phyloP scores from a whole-genome alignment of 2,797 vertebrate genomes.

The Urocyon cinereoargenteus region DNA sequence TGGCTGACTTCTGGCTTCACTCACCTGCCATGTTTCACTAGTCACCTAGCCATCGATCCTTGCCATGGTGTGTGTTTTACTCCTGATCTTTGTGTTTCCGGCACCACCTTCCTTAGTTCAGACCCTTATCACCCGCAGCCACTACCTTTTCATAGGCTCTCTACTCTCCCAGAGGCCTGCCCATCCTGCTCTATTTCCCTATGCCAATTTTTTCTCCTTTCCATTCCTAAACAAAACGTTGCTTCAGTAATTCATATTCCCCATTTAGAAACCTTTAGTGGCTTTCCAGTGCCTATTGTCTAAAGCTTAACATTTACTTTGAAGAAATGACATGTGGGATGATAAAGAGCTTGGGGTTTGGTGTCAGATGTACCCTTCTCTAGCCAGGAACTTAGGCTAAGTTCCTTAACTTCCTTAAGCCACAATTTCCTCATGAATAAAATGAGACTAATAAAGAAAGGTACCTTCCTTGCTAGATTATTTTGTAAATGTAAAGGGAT shows the following conservation, averaged over 20 bases:
- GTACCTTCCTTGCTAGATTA: neutral
- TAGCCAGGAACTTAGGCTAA: neutral
- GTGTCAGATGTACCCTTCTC: neutral
- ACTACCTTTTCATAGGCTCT: neutral
- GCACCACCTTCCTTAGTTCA: neutral
- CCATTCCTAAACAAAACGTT: neutral
- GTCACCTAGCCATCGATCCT: too few species aligned
- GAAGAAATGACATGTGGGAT: neutral
- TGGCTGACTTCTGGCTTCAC: too few species aligned
- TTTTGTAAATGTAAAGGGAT: slow-evolving; percentile 19
- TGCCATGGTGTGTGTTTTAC: neutral
- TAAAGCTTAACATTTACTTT: neutral
- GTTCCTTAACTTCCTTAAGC: neutral
- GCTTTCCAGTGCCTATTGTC: neutral
- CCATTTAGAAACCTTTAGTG: neutral
- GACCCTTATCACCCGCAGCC: neutral
- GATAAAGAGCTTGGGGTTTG: neutral
- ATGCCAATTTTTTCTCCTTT: neutral
- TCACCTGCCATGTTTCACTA: neutral
- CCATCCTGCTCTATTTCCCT: neutral
- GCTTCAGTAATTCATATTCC: neutral
- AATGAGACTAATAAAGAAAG: neutral
- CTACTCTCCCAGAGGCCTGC: neutral
- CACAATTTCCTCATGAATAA: neutral
- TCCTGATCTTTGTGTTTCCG: neutral